Percentiles rank a stretch among this genome's conserved stretches.
Conservation (phyloP, 2,113 vertebrate genomes). For the Oenanthe melanoleuca region DNA sequence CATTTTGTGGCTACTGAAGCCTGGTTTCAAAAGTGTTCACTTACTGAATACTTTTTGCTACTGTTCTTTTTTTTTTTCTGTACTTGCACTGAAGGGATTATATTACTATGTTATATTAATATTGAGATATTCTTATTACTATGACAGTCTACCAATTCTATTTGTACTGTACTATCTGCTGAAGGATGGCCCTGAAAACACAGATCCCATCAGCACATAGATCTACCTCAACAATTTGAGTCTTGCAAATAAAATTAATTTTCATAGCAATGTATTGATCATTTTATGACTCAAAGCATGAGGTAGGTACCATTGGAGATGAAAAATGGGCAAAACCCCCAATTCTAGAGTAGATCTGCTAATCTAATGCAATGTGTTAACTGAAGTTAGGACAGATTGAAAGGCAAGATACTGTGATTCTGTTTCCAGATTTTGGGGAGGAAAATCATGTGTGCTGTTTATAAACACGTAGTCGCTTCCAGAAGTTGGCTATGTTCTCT, state of each 20-base stretch:
- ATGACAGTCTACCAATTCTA: not conserved
- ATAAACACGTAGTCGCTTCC: not conserved
- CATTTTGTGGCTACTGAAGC: not conserved
- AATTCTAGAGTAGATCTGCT: not conserved
- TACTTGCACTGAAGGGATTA: rapidly evolving
- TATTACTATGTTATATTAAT: not conserved
- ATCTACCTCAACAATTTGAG: not conserved
- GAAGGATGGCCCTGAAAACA: not conserved
- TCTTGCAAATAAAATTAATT: not conserved
- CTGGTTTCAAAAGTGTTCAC: not conserved
- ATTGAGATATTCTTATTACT: not conserved
- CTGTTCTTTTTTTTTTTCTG: not conserved
- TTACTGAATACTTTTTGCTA: not conserved
- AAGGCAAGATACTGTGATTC: not conserved
- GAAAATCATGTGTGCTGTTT: not conserved
- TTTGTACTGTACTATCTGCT: not conserved
- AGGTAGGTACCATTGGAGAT: not conserved
- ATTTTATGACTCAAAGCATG: not conserved
- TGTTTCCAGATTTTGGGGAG: not conserved
- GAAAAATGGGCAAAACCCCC: not conserved
- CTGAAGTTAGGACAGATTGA: not conserved
- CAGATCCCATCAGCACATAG: not conserved
- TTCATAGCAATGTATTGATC: not conserved
- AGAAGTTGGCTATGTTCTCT: not conserved
- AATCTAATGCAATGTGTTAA: not conserved